Evolutionary conservation across 2,888 invertebrate genomes (phyloP).

Genomic region (Acleris emargana): DNA sequence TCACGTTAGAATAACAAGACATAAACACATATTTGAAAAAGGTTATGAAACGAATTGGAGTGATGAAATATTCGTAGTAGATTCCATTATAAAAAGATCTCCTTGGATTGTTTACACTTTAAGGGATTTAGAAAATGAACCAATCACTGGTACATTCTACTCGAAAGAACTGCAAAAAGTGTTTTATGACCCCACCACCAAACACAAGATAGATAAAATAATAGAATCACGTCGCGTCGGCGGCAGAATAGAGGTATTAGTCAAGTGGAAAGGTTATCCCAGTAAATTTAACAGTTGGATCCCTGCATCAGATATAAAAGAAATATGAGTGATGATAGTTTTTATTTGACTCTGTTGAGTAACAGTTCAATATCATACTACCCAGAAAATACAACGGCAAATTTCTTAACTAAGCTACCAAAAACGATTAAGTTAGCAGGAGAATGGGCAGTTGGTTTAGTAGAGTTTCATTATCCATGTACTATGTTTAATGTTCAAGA

Average conservation of each 20-base stretch:
- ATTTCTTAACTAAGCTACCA: conserved; percentile 42
- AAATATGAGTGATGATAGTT: conserved; percentile 42
- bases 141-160: conserved; percentile 44
- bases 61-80: conserved; percentile 45
- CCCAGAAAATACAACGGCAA: conserved; percentile 41
- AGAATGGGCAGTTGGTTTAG: conserved; percentile 39
- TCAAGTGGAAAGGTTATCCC: conserved; percentile 48
- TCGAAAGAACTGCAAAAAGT: conserved; percentile 45
- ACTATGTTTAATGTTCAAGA: conserved; percentile 43
- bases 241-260: conserved; percentile 43
- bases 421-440: conserved; percentile 40
- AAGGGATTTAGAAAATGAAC: conserved; percentile 41
- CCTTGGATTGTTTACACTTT: conserved; percentile 41
- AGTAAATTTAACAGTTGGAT: conserved; percentile 46
- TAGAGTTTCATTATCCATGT: too few species aligned
- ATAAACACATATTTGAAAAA: conserved; percentile 46
- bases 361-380: conserved; percentile 42
- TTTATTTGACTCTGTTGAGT: conserved; percentile 40
- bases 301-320: conserved; percentile 35
- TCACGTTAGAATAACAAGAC: conserved; percentile 43
- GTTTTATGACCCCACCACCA: conserved; percentile 32
- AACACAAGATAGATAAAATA: conserved; percentile 44
- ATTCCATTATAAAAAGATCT: conserved; percentile 36
- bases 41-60: conserved; percentile 48
- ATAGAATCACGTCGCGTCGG: conserved; percentile 39